Evolutionary conservation across 2,888 invertebrate species (phyloP), one percentile per base, ranked within the genome.

Genomic region (Drosophila melanosoma): DNA sequence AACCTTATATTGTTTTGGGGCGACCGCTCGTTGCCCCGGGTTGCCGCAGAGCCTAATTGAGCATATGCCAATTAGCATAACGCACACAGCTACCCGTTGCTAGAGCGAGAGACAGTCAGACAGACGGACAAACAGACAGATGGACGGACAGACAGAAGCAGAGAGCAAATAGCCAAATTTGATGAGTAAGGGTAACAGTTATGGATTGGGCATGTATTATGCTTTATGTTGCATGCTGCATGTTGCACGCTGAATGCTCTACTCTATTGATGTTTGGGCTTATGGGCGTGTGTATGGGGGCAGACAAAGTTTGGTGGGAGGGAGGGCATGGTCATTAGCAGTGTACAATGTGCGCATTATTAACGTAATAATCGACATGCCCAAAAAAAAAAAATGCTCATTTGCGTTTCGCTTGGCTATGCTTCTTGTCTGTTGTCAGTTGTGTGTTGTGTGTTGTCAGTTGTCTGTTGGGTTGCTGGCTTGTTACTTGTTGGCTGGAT

Each of bases 51-150:
- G 84, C 77, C 81, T 83, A 89, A 87, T 87, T 89, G 84, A 84
- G 89, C 87, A 84, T 89, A 87, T 87, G 89, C 89, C 87, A 87
- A 87, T 87, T 89, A 87, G 87, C 84, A 83, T 86, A 78, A 68
- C 68, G 60, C 62, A 66, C 62, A 69, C 26, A 40, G 26, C 61
- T 53, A 61, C 8, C 38, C 60, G 49, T 51, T 36, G 42, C n/a
- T 17, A 36, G 20, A 10, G 36, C 20, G 36, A 32, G 51, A 42
- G 15, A 20, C 17, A 40, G 23, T 11, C 20, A 23, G 56, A 10
- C 29, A 10, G 23, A 2, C 15, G 20, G 11, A 12, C 10, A 26
- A 33, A 3, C 7, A 5, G 10, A 20, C 33, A 6, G 15, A 20
- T 8, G n/a, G 51, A 51, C 11, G 29, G 32, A 7, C 12, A 15